Conservation (phyloP, 2,113 vertebrate genomes). For the Ellobius talpinus region DNA sequence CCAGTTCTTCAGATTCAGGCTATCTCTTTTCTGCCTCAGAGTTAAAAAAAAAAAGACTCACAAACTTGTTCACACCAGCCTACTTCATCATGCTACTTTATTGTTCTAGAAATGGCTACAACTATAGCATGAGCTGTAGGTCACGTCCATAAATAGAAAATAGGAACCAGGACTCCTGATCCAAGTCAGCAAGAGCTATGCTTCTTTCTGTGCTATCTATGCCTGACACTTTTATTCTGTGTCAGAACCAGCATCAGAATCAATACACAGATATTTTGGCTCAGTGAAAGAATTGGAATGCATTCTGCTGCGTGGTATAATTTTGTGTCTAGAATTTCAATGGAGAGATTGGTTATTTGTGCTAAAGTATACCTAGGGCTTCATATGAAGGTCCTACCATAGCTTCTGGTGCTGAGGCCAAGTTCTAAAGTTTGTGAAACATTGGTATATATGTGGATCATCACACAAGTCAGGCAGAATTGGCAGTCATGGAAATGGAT, state of each 20-base stretch:
- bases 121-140: background rate
- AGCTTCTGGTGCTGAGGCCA: background rate
- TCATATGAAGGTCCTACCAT: background rate
- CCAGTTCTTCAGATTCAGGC: constrained; percentile 1
- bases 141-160: constrained; percentile 23
- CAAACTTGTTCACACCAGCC: background rate
- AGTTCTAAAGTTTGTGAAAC: background rate
- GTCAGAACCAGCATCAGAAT: background rate
- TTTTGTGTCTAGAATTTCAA: background rate
- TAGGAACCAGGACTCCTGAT: background rate
- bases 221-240: background rate
- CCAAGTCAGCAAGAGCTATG: background rate
- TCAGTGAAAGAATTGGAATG: background rate
- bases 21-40: constrained; percentile 23
- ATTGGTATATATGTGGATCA: background rate
- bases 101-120: constrained; percentile 40
- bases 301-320: background rate
- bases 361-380: background rate
- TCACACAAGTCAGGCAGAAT: background rate
- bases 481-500: background rate
- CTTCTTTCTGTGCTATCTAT: background rate
- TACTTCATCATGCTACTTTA: constrained; percentile 43
- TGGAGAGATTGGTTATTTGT: background rate
- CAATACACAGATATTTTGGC: background rate
- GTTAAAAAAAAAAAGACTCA: background rate